Conservation (phyloP, 2,888 invertebrate genomes). For the Eilema griseolum region DNA sequence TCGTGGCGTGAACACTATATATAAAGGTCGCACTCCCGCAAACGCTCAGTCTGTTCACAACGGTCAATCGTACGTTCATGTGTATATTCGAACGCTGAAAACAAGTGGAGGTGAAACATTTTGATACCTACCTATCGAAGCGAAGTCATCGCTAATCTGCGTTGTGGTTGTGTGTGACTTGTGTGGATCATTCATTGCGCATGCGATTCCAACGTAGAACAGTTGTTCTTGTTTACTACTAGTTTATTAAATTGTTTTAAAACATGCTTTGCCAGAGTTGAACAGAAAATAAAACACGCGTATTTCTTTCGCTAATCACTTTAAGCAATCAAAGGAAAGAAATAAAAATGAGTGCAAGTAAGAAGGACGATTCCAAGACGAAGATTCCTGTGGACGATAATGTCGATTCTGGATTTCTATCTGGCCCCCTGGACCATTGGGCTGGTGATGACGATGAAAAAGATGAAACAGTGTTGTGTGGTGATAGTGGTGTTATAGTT, state of each 20-base stretch:
- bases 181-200: constrained; percentile 62
- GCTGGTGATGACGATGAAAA: constrained; percentile 56
- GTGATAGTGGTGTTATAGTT: constrained; percentile 57
- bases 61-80: constrained; percentile 21
- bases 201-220: constrained; percentile 57
- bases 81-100: constrained; percentile 50
- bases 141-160: not conserved
- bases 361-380: constrained; percentile 69
- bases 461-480: constrained; percentile 60
- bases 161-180: not conserved
- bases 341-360: constrained; percentile 79
- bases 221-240: constrained; percentile 59
- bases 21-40: not conserved
- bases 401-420: constrained; percentile 76
- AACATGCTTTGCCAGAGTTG: constrained; percentile 68
- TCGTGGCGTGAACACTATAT: not conserved
- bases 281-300: constrained; percentile 26
- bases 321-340: constrained; percentile 57
- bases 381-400: constrained; percentile 71
- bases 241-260: constrained; percentile 45
- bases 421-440: constrained; percentile 55
- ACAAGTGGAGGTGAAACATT: constrained; percentile 21
- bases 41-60: constrained; percentile 1
- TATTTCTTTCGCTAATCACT: constrained; percentile 29
- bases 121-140: not conserved